phyloP scores from a whole-genome alignment of 1,140 invertebrate species.

The Leptinotarsa lineolata region DNA sequence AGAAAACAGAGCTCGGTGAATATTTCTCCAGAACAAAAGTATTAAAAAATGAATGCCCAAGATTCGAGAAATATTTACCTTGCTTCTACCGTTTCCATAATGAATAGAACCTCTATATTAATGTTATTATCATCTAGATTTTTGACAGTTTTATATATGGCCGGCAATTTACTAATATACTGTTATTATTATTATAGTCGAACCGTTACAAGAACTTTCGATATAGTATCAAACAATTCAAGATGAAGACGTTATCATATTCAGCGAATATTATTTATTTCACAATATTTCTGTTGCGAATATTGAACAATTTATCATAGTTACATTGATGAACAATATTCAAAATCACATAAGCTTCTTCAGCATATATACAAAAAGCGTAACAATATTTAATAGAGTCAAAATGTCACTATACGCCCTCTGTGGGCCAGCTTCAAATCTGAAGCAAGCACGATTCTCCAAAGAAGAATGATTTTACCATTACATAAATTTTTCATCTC shows the following conservation, averaged over 20 bases:
- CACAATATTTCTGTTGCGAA: not conserved
- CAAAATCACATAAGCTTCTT: slow-evolving; percentile 43
- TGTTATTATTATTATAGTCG: slow-evolving; percentile 23
- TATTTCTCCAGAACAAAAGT: not conserved
- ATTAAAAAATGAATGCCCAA: not conserved
- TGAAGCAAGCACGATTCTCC: not conserved
- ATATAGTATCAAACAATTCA: not conserved
- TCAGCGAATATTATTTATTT: not conserved
- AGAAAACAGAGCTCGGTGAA: not conserved
- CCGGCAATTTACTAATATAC: slow-evolving; percentile 31
- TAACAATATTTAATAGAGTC: slow-evolving; percentile 19
- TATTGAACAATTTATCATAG: slow-evolving; percentile 31
- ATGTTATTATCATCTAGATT: slow-evolving; percentile 14
- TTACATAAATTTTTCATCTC: not conserved
- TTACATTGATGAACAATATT: slow-evolving; percentile 39
- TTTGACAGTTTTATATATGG: slow-evolving; percentile 27
- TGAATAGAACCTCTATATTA: not conserved
- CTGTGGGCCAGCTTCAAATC: not conserved
- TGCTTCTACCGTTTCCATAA: not conserved
- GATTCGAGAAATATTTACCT: not conserved
- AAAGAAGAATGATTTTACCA: not conserved
- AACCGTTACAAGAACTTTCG: slow-evolving; percentile 11
- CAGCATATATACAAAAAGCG: slow-evolving; percentile 35
- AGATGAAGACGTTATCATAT: not conserved
- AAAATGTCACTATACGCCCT: not conserved